phyloP scores from a whole-genome alignment of 2,888 invertebrate species.

The Liodrosophila aerea region DNA sequence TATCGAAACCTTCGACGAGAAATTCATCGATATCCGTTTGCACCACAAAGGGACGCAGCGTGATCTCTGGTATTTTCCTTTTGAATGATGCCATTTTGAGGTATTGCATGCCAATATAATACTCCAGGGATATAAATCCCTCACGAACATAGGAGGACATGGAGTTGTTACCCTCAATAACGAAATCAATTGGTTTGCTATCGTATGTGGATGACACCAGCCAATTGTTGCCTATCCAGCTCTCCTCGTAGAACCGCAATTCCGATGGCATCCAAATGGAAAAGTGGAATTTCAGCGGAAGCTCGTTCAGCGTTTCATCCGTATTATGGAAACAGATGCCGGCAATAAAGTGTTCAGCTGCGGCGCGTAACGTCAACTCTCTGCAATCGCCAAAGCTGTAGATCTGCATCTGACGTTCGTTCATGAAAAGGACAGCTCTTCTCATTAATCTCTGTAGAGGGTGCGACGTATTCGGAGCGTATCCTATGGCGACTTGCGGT shows the following conservation, averaged over 20 bases:
- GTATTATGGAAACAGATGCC: conserved; percentile 48
- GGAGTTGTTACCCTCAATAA: conserved; percentile 82
- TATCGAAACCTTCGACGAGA: conserved; percentile 86
- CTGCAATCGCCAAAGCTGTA: conserved; percentile 31
- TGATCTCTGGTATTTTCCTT: conserved; percentile 48
- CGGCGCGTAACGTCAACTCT: conserved; percentile 25
- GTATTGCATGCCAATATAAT: conserved; percentile 83
- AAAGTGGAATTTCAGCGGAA: conserved; percentile 36
- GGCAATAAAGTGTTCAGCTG: conserved; percentile 43
- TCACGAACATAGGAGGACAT: conserved; percentile 85
- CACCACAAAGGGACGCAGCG: conserved; percentile 85
- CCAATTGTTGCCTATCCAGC: conserved; percentile 53
- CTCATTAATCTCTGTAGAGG: too few relatives aligned
- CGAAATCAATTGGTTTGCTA: neutral
- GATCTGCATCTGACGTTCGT: too few relatives aligned
- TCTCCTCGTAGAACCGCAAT: conserved; percentile 38
- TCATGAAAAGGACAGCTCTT: too few relatives aligned
- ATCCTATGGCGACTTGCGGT: conserved; percentile 41
- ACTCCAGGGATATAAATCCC: conserved; percentile 87
- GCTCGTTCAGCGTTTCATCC: conserved; percentile 21
- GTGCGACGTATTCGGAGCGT: conserved; percentile 50
- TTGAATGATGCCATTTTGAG: conserved; percentile 56
- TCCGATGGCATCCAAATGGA: conserved; percentile 53
- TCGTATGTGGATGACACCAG: conserved; percentile 70
- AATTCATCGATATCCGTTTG: conserved; percentile 86